Base-by-base conservation (phyloP, 2,113 vertebrate species). In the Panthera leo region DNA sequence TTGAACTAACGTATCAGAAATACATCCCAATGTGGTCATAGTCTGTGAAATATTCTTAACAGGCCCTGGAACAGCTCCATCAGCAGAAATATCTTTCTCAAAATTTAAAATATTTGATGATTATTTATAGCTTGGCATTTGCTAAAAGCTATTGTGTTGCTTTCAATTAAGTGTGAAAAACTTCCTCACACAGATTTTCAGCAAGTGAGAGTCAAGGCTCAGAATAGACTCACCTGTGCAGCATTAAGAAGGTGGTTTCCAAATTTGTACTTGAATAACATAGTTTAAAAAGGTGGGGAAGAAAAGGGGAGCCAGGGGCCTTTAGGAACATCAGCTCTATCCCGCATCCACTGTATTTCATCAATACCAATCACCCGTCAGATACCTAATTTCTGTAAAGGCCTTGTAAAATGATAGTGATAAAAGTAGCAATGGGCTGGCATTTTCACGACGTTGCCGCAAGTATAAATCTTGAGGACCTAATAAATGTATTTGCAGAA, bases 401-500 rank as follows among this genome's bases (percentile, higher is more conserved):
- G 63, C 42, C 75, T 90, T 93, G 16, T 91, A 84, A 96, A 84
- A 90, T 10, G 27, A 65, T 48, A 48, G 51, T 89, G n/a, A 85
- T 78, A 88, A 97, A 97, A 67, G 10, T 16, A 65, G 51, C 63
- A 39, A 7, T 65, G 93, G 87, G 75, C 65, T 45, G 42, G 42
- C 58, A 16, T 91, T 82, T 95, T 75, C 65, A 15, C 55, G 45
- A 63, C 9, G 3, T 93, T 93, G 16, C 78, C 45, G 70, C 48
- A 93, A 39, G n/a, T 51, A 87, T 83, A 92, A 94, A 96, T 65
- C 73, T 84, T 73, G 86, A 89, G 68, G 79, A 92, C 15, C 65
- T 93, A 91, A 93, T 93, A 93, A 92, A 93, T 1, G 23, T 27
- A 48, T 89, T 29, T 91, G 34, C n/a, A 63, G 89, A 61, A 89